Conservation (phyloP, 2,797 vertebrate species). For the Enteromius fasciolatus region DNA sequence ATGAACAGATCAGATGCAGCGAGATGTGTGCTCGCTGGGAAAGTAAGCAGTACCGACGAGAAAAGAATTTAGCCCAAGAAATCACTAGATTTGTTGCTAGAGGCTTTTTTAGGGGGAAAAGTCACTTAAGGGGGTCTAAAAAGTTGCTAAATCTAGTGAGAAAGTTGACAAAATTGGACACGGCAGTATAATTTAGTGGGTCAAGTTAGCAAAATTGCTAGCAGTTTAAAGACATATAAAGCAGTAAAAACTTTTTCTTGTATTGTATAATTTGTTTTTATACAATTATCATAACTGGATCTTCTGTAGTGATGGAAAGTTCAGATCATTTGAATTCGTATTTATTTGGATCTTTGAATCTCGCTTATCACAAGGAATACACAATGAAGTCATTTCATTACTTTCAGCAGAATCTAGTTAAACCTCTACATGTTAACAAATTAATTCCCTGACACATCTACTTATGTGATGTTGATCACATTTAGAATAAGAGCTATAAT, state of each 20-base stretch:
- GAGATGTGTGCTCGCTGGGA: not conserved
- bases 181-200: not conserved
- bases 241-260: too few relatives aligned
- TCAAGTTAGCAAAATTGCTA: not conserved
- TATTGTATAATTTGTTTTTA: not conserved
- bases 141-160: not conserved
- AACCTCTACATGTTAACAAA: too few relatives aligned
- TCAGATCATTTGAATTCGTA: too few relatives aligned
- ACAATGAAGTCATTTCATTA: too few relatives aligned
- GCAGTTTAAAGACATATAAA: not conserved
- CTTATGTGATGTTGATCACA: too few relatives aligned
- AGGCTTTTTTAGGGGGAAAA: not conserved
- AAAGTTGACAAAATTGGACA: too few relatives aligned
- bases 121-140: not conserved
- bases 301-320: not conserved
- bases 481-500: too few relatives aligned
- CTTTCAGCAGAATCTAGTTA: too few relatives aligned
- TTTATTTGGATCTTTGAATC: too few relatives aligned
- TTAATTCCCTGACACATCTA: too few relatives aligned
- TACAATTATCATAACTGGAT: not conserved
- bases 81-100: not conserved
- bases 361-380: too few relatives aligned
- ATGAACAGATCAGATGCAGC: not conserved
- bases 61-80: not conserved
- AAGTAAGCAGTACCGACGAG: not conserved